These are phyloP conservation scores for Percina caprodes DNA, from an alignment of 2,113 vertebrate species.

Conservation along the genomic window DNA sequence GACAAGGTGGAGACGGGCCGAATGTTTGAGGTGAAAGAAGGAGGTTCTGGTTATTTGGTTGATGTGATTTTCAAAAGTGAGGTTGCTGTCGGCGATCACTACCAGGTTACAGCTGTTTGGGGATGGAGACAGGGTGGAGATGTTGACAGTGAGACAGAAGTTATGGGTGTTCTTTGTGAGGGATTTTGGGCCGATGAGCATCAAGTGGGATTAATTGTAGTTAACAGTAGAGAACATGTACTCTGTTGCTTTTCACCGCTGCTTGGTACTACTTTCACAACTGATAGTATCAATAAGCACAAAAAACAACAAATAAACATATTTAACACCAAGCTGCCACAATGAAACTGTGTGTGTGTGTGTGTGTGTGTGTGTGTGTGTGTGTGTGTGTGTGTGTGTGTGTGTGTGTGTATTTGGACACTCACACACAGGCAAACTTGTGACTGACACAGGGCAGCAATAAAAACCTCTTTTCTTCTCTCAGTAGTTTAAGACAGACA, in stretches of 20 bases:
- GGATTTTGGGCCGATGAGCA: too few relatives aligned
- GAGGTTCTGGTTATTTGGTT: too few relatives aligned
- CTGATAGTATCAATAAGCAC: background rate
- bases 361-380: conserved; percentile 31
- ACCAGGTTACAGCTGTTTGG: too few relatives aligned
- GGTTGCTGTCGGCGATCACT: too few relatives aligned
- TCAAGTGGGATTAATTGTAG: too few relatives aligned
- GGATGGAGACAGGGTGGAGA: too few relatives aligned
- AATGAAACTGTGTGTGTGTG: background rate
- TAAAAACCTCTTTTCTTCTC: conserved; percentile 27
- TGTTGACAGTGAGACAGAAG: too few relatives aligned
- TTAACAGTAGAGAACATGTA: too few relatives aligned
- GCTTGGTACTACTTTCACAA: background rate
- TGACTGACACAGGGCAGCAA: conserved; percentile 40
- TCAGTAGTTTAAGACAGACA: background rate
- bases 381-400: conserved; percentile 16
- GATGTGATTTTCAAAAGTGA: too few relatives aligned
- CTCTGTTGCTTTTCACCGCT: background rate
- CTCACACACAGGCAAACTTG: conserved; percentile 40
- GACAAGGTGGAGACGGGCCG: too few relatives aligned
- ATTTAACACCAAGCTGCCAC: conserved; percentile 23
- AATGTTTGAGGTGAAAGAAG: too few relatives aligned
- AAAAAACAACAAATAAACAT: conserved; percentile 24
- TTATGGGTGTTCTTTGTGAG: too few relatives aligned
- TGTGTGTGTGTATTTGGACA: conserved; percentile 25